Base-by-base conservation (phyloP, 2,113 vertebrate species). In the Bujurquina vittata region DNA sequence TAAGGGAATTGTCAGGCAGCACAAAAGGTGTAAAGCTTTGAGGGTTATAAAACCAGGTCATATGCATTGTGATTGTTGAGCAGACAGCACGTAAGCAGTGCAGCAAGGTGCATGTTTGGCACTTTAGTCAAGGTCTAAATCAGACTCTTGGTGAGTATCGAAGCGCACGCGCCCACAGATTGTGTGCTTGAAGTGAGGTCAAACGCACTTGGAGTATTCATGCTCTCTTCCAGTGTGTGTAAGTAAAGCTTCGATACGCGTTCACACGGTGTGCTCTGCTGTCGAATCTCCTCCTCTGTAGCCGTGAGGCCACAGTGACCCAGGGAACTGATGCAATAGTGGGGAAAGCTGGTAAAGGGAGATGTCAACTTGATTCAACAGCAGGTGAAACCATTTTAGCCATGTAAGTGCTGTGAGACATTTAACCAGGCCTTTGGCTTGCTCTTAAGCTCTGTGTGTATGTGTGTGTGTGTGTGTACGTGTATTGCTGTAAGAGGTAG, bases 331-430 rank as follows among this genome's bases (percentile, higher is more conserved):
- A 80, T 72, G 73, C 67, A 72, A 40, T 17, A 6, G 63, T 26
- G 37, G 37, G 79, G 23, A 83, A 80, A 82, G 60, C 75, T 81
- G 63, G 74, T 77, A 85, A 87, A 77, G 23, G 58, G 54, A 85
- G 31, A 80, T 56, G 80, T 88, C 80, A 60, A 86, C 84, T 75
- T 60, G 77, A 62, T 72, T 86, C 74, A 79, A 67, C 46, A 82
- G 72, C 81, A 80, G 79, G 75, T 77, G 63, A 87, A 75, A 65
- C 49, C 3, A 37, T 83, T 85, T 85, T 78, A 62, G 12, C 80
- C 22, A 43, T 17, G 10, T 52, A 79, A 84, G 72, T 80, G 81
- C 86, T 61, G 81, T 57, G 54, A 84, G 84, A 75, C 72, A 74
- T 87, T 82, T 77, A 76, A 59, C 20, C 37, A 43, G 54, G 59